These are phyloP conservation scores for Halcyon malimbica DNA, from an alignment of 2,113 vertebrate genomes.

Conservation along the genomic window DNA sequence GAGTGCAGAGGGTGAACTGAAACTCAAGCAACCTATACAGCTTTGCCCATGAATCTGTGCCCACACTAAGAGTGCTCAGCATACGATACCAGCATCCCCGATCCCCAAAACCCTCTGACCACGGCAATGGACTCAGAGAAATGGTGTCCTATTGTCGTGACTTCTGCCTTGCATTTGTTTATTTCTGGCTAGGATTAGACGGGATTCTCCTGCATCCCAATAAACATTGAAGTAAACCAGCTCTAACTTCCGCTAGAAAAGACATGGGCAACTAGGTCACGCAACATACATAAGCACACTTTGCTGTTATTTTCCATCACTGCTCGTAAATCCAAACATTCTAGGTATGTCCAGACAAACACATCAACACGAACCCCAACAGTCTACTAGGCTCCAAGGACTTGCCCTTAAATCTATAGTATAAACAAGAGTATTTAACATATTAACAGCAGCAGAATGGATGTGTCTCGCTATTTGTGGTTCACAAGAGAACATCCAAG, in stretches of 20 bases:
- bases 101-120: not conserved
- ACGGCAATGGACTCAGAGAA: not conserved
- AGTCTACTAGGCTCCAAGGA: not conserved
- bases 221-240: conserved; percentile 21
- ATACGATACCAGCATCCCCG: not conserved
- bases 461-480: not conserved
- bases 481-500: not conserved
- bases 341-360: not conserved
- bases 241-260: not conserved
- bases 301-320: not conserved
- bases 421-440: conserved; percentile 36
- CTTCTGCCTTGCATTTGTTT: not conserved
- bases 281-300: not conserved
- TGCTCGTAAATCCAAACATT: conserved; percentile 4
- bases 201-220: conserved; percentile 10
- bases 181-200: conserved; percentile 2
- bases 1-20: not conserved
- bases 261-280: not conserved
- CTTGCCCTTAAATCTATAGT: not conserved
- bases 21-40: not conserved
- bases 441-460: not conserved
- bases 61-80: rapidly evolving
- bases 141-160: not conserved
- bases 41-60: not conserved
- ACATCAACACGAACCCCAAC: not conserved